Base-by-base conservation (phyloP, 2,113 vertebrate genomes). In the Cololabis saira region DNA sequence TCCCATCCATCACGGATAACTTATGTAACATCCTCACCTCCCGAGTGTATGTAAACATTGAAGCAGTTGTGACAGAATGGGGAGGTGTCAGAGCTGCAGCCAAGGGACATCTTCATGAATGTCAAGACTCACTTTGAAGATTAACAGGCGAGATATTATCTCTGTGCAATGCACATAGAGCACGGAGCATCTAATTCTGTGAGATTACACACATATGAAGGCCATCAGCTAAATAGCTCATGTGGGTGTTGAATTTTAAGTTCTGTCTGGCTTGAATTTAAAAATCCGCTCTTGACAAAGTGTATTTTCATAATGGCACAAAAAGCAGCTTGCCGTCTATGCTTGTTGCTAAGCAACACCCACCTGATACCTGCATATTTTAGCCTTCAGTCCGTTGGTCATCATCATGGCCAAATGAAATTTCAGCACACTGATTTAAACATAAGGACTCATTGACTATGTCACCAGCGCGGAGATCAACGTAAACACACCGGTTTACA, bases 61-160 rank as follows among this genome's bases (percentile, higher is more conserved):
- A 44, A 48, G 55, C 15, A 42, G 64, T 50, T 18, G 59, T 68
- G 73, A 75, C 1, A 7, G 49, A 69, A 18, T 1, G 0, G 59
- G 21, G 67, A 69, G 47, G 57, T 56, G 67, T 45, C 8, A n/a
- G 52, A 53, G 41, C 59, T 47, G 24, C 56, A 18, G 43, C 55
- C 5, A 45, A 62, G 80, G 71, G 75, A 83, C 77, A 37, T 61
- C 68, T 78, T 81, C 80, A 52, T 21, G 54, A 87, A 69, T 74
- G 61, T 82, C 75, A 76, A 71, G 68, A 66, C 61, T 87, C 78
- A 81, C 86, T 88, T 89, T 89, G 83, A 88, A 90, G 87, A 89
- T 84, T 83, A 88, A 70, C 72, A 63, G 57, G 22, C n/a, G 61
- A 52, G 74, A 86, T 89, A 72, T 58, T 49, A 47, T 87, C 64